phyloP scores from a whole-genome alignment of 37 sponge, comb jelly and placozoan species.

The Petrosia ficiformis region DNA sequence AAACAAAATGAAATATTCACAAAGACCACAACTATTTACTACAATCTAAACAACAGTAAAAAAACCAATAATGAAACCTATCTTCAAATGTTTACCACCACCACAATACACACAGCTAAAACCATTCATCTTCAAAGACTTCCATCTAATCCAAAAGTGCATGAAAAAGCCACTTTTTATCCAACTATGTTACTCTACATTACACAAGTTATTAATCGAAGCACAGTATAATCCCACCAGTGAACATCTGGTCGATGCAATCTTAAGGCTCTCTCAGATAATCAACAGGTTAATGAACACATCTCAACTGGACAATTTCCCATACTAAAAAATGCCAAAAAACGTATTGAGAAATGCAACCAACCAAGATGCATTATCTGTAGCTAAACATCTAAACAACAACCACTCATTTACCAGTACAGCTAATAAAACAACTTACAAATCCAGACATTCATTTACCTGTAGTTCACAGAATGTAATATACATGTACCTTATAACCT shows the following conservation, averaged over 20 bases:
- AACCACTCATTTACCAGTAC: conserved; percentile 1
- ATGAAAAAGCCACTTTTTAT: conserved; percentile 12
- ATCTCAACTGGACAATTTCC: background rate
- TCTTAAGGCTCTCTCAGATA: background rate
- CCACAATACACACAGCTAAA: conserved; percentile 11
- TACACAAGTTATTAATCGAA: background rate
- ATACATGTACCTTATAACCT: conserved; percentile 37
- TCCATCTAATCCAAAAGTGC: background rate
- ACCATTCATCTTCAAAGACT: conserved; percentile 10
- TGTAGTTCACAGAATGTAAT: conserved; percentile 29
- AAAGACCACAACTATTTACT: conserved; percentile 5
- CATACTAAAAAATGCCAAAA: background rate
- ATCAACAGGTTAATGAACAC: background rate
- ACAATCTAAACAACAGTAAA: background rate
- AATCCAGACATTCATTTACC: conserved; percentile 2
- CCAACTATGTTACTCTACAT: background rate
- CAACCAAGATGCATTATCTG: conserved; percentile 22
- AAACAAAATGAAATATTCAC: background rate
- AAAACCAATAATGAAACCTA: background rate
- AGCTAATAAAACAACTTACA: background rate
- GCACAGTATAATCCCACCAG: no score
- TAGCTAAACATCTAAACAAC: conserved; percentile 12
- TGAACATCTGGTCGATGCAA: no score
- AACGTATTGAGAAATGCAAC: background rate
- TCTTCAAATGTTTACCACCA: conserved; percentile 33